Conservation (phyloP, 1,140 invertebrate genomes). For the Acyrthosiphon pisum region DNA sequence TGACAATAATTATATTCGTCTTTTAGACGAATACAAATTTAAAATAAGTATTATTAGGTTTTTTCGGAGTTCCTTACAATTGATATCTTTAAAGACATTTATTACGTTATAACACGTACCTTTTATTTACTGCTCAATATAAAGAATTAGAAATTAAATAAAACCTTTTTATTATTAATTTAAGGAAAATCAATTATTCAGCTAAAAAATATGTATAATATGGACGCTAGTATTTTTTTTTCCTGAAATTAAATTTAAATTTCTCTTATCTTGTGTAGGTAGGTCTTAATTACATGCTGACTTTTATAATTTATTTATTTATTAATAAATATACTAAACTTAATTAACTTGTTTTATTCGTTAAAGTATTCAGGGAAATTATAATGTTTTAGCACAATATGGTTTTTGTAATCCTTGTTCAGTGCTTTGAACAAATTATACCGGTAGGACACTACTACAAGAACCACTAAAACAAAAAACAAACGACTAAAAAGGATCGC, state of each 20-base stretch:
- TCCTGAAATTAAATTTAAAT: neutral
- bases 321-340: neutral
- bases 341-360: slow-evolving; percentile 17
- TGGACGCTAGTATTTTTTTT: neutral
- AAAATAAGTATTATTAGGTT: neutral
- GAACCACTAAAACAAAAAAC: neutral
- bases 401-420: neutral
- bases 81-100: too few species aligned
- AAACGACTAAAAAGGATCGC: neutral
- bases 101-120: too few species aligned
- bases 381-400: slow-evolving; percentile 10
- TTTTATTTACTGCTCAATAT: neutral
- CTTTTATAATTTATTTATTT: neutral
- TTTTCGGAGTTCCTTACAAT: neutral
- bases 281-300: neutral
- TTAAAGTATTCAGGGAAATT: neutral
- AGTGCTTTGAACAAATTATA: neutral
- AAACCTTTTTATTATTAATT: neutral
- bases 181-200: neutral
- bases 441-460: neutral
- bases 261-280: neutral
- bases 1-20: neutral
- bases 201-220: neutral
- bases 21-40: neutral
- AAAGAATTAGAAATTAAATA: neutral